These are phyloP conservation scores for Zosterops borbonicus DNA, from an alignment of 2,113 vertebrate species.

Conservation along the genomic window DNA sequence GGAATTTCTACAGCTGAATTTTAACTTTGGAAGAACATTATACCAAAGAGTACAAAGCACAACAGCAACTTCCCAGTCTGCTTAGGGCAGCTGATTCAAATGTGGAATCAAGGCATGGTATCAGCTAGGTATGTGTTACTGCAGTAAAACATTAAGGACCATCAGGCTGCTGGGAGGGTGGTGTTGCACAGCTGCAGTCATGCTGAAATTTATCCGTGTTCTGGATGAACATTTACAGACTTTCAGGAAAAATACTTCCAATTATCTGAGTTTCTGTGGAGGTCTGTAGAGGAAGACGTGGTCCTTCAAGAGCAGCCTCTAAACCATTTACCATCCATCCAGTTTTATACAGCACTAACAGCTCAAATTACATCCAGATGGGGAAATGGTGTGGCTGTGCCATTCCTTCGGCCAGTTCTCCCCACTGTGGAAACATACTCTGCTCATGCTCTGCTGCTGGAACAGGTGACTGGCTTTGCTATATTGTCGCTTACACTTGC, in stretches of 20 bases:
- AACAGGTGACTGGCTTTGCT: background rate
- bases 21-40: background rate
- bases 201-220: background rate
- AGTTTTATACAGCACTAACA: background rate
- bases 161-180: background rate
- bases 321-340: constrained; percentile 4
- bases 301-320: background rate
- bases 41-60: background rate
- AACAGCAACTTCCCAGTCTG: background rate
- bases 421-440: background rate
- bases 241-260: background rate
- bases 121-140: background rate
- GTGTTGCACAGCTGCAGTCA: background rate
- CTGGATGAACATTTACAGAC: background rate
- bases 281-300: background rate
- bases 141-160: background rate
- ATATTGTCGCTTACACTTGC: background rate
- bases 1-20: background rate
- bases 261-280: background rate
- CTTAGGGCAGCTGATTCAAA: background rate
- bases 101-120: background rate
- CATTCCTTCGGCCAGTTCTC: background rate
- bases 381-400: background rate
- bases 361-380: constrained; percentile 33
- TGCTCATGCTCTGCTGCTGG: background rate